Percentiles rank a stretch among this genome's conserved stretches.
Evolutionary conservation across 2,888 invertebrate genomes (phyloP).

Genomic region (Bedellia somnulentella): DNA sequence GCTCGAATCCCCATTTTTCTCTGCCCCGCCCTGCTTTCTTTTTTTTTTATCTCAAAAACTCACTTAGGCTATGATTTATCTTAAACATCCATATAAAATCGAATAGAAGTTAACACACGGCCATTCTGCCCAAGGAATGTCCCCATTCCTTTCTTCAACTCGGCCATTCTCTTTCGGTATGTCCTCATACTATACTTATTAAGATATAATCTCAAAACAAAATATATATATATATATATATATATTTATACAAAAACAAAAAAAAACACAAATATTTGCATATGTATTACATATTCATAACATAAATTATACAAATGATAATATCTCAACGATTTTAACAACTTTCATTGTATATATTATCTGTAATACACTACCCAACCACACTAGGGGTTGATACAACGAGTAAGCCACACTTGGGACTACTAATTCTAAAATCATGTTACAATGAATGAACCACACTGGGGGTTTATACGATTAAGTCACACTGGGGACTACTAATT

Average conservation of each 20-base stretch:
- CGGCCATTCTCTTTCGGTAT: slow-evolving; percentile 4
- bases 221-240: neutral
- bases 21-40: too few species aligned
- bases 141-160: slow-evolving; percentile 1
- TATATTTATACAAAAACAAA: neutral
- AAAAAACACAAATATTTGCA: neutral
- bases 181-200: neutral
- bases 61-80: too few species aligned
- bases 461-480: too few species aligned
- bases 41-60: too few species aligned
- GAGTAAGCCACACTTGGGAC: too few species aligned
- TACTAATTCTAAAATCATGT: too few species aligned
- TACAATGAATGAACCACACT: too few species aligned
- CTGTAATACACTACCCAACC: neutral
- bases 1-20: too few species aligned
- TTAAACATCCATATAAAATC: too few species aligned
- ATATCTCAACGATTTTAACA: neutral
- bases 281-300: neutral
- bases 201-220: neutral
- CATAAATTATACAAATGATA: neutral
- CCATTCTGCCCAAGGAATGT: slow-evolving; percentile 4
- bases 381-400: too few species aligned
- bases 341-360: neutral
- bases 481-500: too few species aligned
- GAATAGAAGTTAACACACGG: too few species aligned